phyloP scores from a whole-genome alignment of 2,113 vertebrate genomes.

The Rhynchomys soricoides region DNA sequence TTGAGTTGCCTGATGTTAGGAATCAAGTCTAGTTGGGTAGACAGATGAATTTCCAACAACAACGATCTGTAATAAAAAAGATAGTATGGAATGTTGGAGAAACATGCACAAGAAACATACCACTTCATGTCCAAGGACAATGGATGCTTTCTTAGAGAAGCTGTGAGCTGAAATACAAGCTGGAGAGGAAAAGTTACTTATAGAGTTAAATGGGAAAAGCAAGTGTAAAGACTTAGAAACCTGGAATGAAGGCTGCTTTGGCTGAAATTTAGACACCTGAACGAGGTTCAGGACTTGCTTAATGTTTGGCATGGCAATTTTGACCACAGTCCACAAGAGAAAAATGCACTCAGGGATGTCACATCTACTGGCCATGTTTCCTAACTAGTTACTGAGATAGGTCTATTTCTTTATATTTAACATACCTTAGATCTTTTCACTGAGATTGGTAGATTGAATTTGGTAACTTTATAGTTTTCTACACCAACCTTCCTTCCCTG shows the following conservation, averaged over 20 bases:
- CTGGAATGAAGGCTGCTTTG: background rate
- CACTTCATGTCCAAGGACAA: background rate
- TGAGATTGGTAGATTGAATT: background rate
- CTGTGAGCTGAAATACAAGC: background rate
- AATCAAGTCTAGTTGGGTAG: background rate
- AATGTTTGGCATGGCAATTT: background rate
- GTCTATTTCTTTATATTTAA: background rate
- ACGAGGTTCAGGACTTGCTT: background rate
- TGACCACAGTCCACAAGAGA: background rate
- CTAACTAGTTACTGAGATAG: background rate
- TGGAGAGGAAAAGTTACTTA: background rate
- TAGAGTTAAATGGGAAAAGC: background rate
- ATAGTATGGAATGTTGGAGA: background rate
- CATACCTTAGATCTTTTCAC: background rate
- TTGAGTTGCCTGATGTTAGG: background rate
- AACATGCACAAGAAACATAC: background rate
- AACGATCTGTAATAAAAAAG: background rate
- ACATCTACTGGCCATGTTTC: background rate
- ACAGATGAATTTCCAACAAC: conserved; percentile 8
- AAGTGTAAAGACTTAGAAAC: background rate
- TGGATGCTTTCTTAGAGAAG: background rate
- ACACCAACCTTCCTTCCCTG: background rate
- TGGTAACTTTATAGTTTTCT: conserved; percentile 27
- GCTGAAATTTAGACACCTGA: background rate
- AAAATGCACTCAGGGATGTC: background rate